Base-by-base conservation (phyloP, 2,888 invertebrate species). In the Cynaeus angustus region DNA sequence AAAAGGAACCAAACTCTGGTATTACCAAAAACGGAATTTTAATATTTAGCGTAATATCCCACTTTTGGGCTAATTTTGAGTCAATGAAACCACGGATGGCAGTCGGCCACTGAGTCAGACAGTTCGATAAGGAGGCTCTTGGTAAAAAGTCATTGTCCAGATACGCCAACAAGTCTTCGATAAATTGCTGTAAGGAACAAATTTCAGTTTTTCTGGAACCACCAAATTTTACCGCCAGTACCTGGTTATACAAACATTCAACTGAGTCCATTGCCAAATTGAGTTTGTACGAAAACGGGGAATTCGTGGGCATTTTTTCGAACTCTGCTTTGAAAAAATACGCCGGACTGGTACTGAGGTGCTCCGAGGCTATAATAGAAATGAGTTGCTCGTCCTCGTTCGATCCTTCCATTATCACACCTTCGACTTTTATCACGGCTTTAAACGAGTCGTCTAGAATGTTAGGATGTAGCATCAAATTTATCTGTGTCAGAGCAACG, bases 161-260 rank as follows among this genome's bases (percentile, higher is more conserved):
- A 72, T 74, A 81, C 33, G 56, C 43, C 48, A 75, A 75, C 2
- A 81, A 14, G 43, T 80, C 80, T 53, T 78, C 74, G n/a, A 79
- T 72, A 41, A 77, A 79, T 73, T 79, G 75, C 80, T 79, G 41
- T n/a, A 62, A 41, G 46, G 14, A 41, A 8, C 37, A 12, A 4
- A 28, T 59, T 50, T 16, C 59, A 41, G n/a, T n/a, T n/a, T n/a
- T n/a, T n/a, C n/a, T n/a, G n/a, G n/a, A n/a, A n/a, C n/a, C n/a
- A n/a, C n/a, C n/a, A n/a, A n/a, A n/a, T n/a, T n/a, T n/a, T n/a
- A n/a, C n/a, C n/a, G n/a, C n/a, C n/a, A 79, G 82, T 83, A 94
- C 94, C 88, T 93, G 91, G 79, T 94, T 89, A 84, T 94, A 94
- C 9, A 92, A 88, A 48, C 93, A 85, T 84, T 94, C 94, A 13